phyloP scores from a whole-genome alignment of 1,140 invertebrate genomes.

The Anastrepha ludens region DNA sequence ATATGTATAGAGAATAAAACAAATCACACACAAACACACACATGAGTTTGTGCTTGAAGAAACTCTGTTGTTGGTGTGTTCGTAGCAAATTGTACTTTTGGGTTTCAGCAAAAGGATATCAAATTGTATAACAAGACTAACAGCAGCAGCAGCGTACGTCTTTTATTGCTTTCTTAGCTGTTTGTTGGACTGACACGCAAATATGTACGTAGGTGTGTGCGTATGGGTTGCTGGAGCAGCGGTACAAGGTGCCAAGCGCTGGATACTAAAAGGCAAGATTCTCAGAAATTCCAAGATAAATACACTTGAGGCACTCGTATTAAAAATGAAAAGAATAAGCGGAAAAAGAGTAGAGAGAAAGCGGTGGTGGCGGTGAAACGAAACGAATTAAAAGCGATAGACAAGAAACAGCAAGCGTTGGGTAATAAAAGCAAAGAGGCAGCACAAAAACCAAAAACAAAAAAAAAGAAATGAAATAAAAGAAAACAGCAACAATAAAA shows the following conservation, averaged over 20 bases:
- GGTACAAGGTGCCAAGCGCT: neutral
- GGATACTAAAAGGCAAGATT: constrained; percentile 24
- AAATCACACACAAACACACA: neutral
- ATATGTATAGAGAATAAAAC: too few species aligned
- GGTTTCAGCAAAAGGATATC: constrained; percentile 55
- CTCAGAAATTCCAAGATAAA: constrained; percentile 64
- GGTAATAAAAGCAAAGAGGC: constrained; percentile 57
- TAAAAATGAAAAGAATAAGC: constrained; percentile 61
- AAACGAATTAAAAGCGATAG: constrained; percentile 55
- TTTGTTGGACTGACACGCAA: constrained; percentile 56
- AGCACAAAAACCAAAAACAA: too few species aligned
- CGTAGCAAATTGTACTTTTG: constrained; percentile 43
- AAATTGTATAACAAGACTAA: constrained; percentile 68
- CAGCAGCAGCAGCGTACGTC: constrained; percentile 58
- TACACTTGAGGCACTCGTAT: constrained; percentile 67
- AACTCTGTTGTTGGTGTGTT: neutral
- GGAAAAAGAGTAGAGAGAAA: constrained; percentile 64
- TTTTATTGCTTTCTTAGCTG: constrained; percentile 64
- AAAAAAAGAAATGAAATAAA: constrained; percentile 55
- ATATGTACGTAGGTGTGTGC: neutral
- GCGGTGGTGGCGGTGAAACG: constrained; percentile 13
- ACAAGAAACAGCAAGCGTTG: constrained; percentile 32
- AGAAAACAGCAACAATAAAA: constrained; percentile 56
- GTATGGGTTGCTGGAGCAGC: neutral
- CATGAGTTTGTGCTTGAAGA: too few species aligned